Evolutionary conservation across 2,113 vertebrate genomes (phyloP).

Genomic region (Takifugu flavidus): DNA sequence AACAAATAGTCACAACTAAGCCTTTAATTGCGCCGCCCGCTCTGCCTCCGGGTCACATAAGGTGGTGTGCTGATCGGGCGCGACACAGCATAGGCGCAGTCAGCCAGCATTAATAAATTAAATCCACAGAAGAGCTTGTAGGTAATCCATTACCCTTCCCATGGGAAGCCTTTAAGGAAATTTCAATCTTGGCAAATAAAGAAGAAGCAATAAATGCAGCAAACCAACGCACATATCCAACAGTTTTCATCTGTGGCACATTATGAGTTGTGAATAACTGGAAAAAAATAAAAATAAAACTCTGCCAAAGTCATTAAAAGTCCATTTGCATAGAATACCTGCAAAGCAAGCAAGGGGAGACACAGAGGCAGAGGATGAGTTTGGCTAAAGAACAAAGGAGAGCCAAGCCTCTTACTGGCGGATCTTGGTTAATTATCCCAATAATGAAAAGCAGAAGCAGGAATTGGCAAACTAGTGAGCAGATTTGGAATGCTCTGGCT

Average conservation of each 20-base stretch:
- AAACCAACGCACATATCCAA: constrained; percentile 50
- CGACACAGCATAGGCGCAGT: constrained; percentile 26
- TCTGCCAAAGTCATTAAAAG: constrained; percentile 63
- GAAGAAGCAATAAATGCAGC: constrained; percentile 41
- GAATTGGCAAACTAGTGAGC: constrained; percentile 17
- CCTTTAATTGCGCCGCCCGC: constrained; percentile 52
- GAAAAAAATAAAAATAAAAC: constrained; percentile 15
- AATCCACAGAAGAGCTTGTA: constrained; percentile 60
- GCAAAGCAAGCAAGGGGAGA: constrained; percentile 53
- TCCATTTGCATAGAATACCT: constrained; percentile 65
- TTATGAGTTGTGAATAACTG: constrained; percentile 33
- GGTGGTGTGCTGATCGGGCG: constrained; percentile 7
- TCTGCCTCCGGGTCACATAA: constrained; percentile 54
- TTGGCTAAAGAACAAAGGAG: constrained; percentile 36
- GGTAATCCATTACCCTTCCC: constrained; percentile 68
- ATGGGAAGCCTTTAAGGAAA: constrained; percentile 53
- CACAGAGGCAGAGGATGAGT: constrained; percentile 20
- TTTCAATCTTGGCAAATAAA: constrained; percentile 63
- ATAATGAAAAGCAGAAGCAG: constrained; percentile 53
- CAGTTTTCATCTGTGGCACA: constrained; percentile 25
- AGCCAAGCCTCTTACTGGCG: constrained; percentile 59
- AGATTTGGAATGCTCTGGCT: constrained; percentile 20
- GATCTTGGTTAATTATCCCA: constrained; percentile 55
- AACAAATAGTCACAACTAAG: constrained; percentile 55
- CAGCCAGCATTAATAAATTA: constrained; percentile 61